Evolutionary conservation across 2,888 invertebrate genomes (phyloP), one percentile per base, ranked within the genome.

Genomic region (Diaprepes abbreviatus): DNA sequence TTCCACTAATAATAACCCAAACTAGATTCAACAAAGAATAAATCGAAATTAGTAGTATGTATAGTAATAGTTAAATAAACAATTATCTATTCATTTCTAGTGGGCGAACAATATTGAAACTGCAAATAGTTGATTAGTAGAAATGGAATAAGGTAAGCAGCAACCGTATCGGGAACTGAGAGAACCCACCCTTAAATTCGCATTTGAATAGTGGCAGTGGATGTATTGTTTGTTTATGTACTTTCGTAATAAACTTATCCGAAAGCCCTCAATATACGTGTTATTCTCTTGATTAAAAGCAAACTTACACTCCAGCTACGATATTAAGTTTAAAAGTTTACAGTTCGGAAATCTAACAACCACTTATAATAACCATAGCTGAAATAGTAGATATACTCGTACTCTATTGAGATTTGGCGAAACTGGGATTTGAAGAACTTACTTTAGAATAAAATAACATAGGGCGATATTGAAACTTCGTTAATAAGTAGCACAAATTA

Each of bases 111-210:
- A 40, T 64, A 64, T 64, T 64, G 52, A 43, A 54, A 28, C 52
- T 40, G 40, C 54, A 63, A 63, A 63, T 64, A 54, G 16, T 43
- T 52, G 43, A 64, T 64, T 54, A 35, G 38, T 33, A 64, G 52
- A 54, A 52, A 38, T 19, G 38, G 45, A 60, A 60, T 45, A 60
- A 43, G 40, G 64, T 64, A 31, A 64, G 57, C 48, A 65, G 17
- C 24, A 38, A 57, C 7, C 45, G 24, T 36, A 16, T 65, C 16
- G 33, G 45, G 28, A 43, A 45, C 19, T 45, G 35, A 57, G 45
- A 45, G 57, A 21, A 45, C 45, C 45, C 31, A 36, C 45, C 35
- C 57, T 45, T 43, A 33, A 57, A 65, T 55, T 65, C 55, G 10
- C 55, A 57, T 65, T 65, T 48, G 17, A 57, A 9, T 43, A n/a